Evolutionary conservation across 1,140 invertebrate species (phyloP).

Genomic region (Metaphire vulgaris): DNA sequence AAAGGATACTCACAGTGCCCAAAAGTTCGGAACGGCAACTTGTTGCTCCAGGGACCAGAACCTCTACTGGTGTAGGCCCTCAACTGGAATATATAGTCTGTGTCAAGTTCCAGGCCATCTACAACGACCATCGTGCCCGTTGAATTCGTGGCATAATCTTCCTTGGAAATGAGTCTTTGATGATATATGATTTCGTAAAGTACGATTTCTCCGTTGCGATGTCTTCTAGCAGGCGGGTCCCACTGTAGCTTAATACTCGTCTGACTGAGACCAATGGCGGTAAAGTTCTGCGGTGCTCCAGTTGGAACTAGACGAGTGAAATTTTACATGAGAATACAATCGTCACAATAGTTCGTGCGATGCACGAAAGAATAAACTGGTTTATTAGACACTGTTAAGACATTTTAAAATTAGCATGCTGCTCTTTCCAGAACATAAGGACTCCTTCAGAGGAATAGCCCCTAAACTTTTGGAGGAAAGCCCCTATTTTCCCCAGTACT

Average conservation of each 20-base stretch:
- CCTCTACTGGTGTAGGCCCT: conserved; percentile 82
- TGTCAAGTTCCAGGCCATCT: conserved; percentile 82
- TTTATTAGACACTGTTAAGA: too few species aligned
- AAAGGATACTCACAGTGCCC: conserved; percentile 11
- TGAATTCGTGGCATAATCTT: conserved; percentile 67
- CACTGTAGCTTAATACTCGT: conserved; percentile 57
- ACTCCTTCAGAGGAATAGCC: too few species aligned
- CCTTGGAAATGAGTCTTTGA: too few species aligned
- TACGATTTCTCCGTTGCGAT: conserved; percentile 86
- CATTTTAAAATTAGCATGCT: too few species aligned
- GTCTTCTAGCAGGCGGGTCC: conserved; percentile 76
- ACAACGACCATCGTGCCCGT: conserved; percentile 77
- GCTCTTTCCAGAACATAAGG: too few species aligned
- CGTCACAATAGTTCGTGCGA: too few species aligned
- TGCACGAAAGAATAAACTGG: too few species aligned
- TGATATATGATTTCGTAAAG: conserved; percentile 92
- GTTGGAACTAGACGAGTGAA: too few species aligned
- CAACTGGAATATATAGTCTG: conserved; percentile 88
- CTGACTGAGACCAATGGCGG: conserved; percentile 43
- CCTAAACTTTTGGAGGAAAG: too few species aligned
- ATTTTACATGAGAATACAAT: too few species aligned
- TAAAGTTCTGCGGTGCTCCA: too few species aligned
- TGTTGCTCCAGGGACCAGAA: conserved; percentile 66
- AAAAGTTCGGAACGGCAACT: conserved; percentile 10
- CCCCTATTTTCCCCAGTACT: too few species aligned